Conservation (phyloP, 2,113 vertebrate species). For the Elephantulus edwardii region DNA sequence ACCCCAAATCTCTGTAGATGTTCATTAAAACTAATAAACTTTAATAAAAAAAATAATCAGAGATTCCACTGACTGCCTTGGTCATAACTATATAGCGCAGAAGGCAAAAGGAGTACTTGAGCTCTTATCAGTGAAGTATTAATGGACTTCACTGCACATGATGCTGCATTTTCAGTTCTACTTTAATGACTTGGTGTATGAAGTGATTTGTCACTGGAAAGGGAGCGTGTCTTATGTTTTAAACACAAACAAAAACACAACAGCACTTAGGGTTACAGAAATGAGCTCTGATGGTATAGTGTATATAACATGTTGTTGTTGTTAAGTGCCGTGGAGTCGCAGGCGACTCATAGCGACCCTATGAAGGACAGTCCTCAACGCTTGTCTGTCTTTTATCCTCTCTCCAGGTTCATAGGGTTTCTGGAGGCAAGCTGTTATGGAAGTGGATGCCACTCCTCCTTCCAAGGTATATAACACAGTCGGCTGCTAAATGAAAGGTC, state of each 20-base stretch:
- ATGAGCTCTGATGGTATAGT: no score
- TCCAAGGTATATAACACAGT: no score
- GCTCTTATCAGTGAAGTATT: not conserved
- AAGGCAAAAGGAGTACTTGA: not conserved
- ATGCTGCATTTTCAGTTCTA: not conserved
- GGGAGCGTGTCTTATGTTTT: not conserved
- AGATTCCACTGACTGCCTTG: not conserved
- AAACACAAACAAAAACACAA: not conserved
- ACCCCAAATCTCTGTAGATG: no score
- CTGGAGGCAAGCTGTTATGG: no score
- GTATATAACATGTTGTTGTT: no score
- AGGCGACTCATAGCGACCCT: no score
- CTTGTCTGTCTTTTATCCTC: no score
- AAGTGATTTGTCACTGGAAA: conserved; percentile 10
- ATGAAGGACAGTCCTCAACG: no score
- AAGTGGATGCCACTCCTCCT: no score
- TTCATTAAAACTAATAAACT: not conserved
- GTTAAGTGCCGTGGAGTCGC: no score
- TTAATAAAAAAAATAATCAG: conserved; percentile 5
- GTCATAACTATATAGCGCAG: not conserved
- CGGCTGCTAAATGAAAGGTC: no score
- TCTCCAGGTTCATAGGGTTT: no score
- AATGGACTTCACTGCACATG: not conserved
- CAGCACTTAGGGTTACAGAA: conserved; percentile 33
- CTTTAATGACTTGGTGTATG: not conserved